Percentiles rank a stretch among this genome's conserved stretches.
phyloP scores from a whole-genome alignment of 2,797 vertebrate genomes.

The Typhlichthys eigenmanni region DNA sequence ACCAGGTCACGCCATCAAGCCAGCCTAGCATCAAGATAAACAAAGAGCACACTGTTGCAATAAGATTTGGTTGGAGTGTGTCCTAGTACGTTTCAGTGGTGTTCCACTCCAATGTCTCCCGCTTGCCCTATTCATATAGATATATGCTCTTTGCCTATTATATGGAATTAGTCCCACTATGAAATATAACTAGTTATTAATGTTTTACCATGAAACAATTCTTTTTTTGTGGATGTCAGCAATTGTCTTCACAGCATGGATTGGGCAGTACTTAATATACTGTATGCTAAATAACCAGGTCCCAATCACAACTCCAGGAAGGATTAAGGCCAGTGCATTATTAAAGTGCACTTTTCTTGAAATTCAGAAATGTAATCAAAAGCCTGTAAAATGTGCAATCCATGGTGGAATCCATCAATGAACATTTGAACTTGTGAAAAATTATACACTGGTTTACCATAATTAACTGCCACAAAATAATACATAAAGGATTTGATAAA shows the following conservation, averaged over 20 bases:
- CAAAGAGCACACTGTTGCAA: conserved; percentile 33
- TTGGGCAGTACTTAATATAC: neutral
- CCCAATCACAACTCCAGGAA: neutral
- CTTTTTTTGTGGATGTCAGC: conserved; percentile 10
- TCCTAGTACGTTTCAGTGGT: neutral
- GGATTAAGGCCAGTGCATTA: no score
- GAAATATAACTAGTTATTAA: conserved; percentile 26
- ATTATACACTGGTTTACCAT: no score
- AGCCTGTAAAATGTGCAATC: no score
- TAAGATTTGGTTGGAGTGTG: conserved; percentile 30
- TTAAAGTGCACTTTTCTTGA: no score
- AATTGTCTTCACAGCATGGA: neutral
- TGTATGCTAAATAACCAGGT: neutral
- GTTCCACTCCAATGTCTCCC: conserved; percentile 6
- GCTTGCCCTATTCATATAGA: neutral
- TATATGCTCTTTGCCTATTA: conserved; percentile 9
- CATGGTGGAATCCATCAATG: no score
- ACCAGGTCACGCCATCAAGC: conserved; percentile 15
- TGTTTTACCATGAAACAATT: conserved; percentile 33
- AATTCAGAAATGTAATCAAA: no score
- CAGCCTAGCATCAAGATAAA: conserved; percentile 29
- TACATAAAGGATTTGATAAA: no score
- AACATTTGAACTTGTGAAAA: no score
- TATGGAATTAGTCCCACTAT: conserved; percentile 9
- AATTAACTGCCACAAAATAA: no score